A percentile compares a stretch with the other conserved stretches of the same genome.
Evolutionary conservation across 2,888 invertebrate genomes (phyloP).

Genomic region (Luffia ferchaultella): DNA sequence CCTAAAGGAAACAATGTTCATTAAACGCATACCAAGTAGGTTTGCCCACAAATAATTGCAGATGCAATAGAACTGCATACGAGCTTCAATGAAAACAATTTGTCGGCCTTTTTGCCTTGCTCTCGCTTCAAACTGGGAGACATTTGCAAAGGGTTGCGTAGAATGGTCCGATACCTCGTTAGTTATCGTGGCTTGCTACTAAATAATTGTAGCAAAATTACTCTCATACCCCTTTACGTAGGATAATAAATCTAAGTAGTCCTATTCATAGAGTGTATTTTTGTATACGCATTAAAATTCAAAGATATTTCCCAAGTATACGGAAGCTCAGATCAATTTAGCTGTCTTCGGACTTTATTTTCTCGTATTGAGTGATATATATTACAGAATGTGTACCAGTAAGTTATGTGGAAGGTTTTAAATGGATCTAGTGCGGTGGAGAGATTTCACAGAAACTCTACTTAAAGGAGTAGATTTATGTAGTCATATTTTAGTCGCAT

Average conservation of each 20-base stretch:
- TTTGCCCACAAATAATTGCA: slow-evolving; percentile 33
- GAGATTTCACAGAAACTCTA: too few relatives aligned
- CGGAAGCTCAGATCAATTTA: slow-evolving; percentile 46
- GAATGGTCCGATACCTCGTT: slow-evolving; percentile 54
- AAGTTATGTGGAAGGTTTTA: not conserved
- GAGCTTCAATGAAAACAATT: slow-evolving; percentile 52
- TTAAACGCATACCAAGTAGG: slow-evolving; percentile 47
- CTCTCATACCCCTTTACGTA: too few relatives aligned
- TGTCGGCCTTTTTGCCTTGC: slow-evolving; percentile 43
- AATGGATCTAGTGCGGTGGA: not conserved
- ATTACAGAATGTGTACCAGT: slow-evolving; percentile 31
- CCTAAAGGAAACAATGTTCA: slow-evolving; percentile 51
- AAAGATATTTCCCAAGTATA: slow-evolving; percentile 27
- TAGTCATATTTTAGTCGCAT: too few relatives aligned
- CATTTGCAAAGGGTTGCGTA: slow-evolving; percentile 47
- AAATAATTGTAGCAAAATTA: slow-evolving; percentile 52
- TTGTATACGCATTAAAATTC: slow-evolving; percentile 7
- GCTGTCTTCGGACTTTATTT: slow-evolving; percentile 41
- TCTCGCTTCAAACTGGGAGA: slow-evolving; percentile 36
- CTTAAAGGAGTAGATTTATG: too few relatives aligned
- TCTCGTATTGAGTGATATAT: slow-evolving; percentile 45
- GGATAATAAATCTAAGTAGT: too few relatives aligned
- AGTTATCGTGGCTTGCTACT: slow-evolving; percentile 47
- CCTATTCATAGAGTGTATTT: too few relatives aligned
- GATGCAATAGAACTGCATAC: slow-evolving; percentile 1